These are phyloP conservation scores for Nephila pilipes DNA, from an alignment of 1,140 invertebrate species.

Conservation along the genomic window DNA sequence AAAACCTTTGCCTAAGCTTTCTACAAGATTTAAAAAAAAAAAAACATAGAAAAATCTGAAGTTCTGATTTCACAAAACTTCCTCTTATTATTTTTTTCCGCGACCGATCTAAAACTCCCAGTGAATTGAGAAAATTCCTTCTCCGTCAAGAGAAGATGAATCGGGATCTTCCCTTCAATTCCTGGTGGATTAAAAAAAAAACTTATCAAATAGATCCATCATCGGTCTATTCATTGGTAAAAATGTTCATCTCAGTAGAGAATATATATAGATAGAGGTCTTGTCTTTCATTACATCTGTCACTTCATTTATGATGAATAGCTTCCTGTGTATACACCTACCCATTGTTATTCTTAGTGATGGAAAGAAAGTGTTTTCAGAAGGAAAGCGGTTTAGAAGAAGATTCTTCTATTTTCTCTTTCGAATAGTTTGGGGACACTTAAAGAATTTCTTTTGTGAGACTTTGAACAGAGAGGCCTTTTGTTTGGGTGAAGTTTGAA, in stretches of 20 bases:
- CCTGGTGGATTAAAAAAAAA: background rate
- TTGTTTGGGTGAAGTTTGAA: background rate
- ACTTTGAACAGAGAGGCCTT: background rate
- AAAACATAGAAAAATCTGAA: no score
- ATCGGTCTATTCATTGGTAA: background rate
- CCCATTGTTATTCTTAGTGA: background rate
- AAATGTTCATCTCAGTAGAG: background rate
- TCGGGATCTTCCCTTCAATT: background rate
- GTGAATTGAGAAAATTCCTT: background rate
- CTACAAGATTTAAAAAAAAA: no score
- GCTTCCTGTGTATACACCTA: background rate
- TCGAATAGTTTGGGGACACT: background rate
- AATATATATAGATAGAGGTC: background rate
- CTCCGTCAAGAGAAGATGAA: background rate
- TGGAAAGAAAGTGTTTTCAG: background rate
- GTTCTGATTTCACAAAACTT: no score
- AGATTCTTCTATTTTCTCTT: background rate
- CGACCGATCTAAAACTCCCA: background rate
- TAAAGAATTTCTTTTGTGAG: background rate
- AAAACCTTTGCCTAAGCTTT: no score
- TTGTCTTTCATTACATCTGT: background rate
- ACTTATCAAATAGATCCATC: background rate
- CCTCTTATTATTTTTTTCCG: no score
- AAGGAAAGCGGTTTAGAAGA: background rate
- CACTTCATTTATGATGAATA: constrained; percentile 6